phyloP scores from a whole-genome alignment of 2,888 invertebrate genomes.

The Phania funesta region DNA sequence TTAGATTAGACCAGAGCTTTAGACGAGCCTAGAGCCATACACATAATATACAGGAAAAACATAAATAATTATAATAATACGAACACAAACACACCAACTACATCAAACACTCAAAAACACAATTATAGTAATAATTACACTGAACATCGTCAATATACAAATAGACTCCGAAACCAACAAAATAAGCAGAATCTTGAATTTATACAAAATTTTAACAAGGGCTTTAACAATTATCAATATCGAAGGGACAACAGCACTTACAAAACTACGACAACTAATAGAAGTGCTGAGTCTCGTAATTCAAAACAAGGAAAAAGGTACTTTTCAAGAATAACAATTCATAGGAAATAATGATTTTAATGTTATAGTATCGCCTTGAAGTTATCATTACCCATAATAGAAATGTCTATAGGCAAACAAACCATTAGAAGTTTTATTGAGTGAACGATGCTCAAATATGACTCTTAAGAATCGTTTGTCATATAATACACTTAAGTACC shows the following conservation, averaged over 20 bases:
- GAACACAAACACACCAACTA: slow-evolving; percentile 8
- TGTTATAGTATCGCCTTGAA: slow-evolving; percentile 22
- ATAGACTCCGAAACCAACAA: too few species aligned
- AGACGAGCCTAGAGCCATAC: too few species aligned
- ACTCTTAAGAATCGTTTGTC: slow-evolving; percentile 10
- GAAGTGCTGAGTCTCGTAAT: not conserved
- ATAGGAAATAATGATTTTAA: slow-evolving; percentile 1
- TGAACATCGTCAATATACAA: slow-evolving; percentile 1
- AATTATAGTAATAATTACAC: not conserved
- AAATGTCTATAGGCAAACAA: slow-evolving; percentile 8
- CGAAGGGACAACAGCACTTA: slow-evolving; percentile 4
- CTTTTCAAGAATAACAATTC: not conserved
- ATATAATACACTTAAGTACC: slow-evolving; percentile 13
- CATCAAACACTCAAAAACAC: not conserved
- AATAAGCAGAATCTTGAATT: not conserved
- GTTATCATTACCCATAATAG: not conserved
- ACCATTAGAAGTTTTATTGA: slow-evolving; percentile 14
- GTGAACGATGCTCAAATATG: slow-evolving; percentile 2
- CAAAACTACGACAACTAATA: slow-evolving; percentile 2
- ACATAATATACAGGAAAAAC: too few species aligned
- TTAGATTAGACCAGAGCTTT: too few species aligned
- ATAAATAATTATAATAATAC: slow-evolving; percentile 7
- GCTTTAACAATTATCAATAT: not conserved
- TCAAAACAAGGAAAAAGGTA: slow-evolving; percentile 25
- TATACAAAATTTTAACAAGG: not conserved